phyloP scores from a whole-genome alignment of 2,888 invertebrate species.

The Campoplex capitator region DNA sequence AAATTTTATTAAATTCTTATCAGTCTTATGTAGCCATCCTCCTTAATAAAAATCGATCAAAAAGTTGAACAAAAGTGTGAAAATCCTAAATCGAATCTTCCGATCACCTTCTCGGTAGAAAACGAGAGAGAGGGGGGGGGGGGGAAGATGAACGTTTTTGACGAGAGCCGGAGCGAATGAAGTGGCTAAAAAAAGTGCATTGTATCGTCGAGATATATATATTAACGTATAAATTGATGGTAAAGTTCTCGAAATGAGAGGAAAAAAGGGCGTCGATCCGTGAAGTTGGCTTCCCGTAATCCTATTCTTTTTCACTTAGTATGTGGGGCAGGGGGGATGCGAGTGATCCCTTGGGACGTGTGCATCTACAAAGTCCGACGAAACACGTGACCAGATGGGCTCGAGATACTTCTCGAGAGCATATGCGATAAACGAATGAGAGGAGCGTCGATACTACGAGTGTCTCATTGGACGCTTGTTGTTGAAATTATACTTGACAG shows the following conservation, averaged over 20 bases:
- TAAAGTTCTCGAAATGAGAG: constrained; percentile 44
- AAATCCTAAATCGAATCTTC: not conserved
- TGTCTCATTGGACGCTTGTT: constrained; percentile 45
- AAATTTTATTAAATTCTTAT: too few relatives aligned
- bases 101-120: not conserved
- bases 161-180: not conserved
- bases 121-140: not conserved
- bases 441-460: constrained; percentile 40
- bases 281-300: constrained; percentile 83
- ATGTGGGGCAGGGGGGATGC: constrained; percentile 66
- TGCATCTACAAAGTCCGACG: constrained; percentile 47
- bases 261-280: constrained; percentile 79
- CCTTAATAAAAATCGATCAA: too few relatives aligned
- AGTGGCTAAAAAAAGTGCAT: constrained; percentile 8
- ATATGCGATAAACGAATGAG: constrained; percentile 75
- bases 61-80: not conserved
- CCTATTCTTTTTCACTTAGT: constrained; percentile 83
- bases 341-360: constrained; percentile 77
- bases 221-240: constrained; percentile 54
- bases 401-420: constrained; percentile 74
- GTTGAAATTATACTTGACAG: constrained; percentile 13
- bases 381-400: constrained; percentile 78
- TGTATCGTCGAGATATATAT: not conserved
- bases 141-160: not conserved
- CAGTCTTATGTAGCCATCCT: too few relatives aligned